A percentile compares a stretch with the other conserved stretches of the same genome.
phyloP scores from a whole-genome alignment of 2,797 vertebrate genomes.

The Danio choprae region DNA sequence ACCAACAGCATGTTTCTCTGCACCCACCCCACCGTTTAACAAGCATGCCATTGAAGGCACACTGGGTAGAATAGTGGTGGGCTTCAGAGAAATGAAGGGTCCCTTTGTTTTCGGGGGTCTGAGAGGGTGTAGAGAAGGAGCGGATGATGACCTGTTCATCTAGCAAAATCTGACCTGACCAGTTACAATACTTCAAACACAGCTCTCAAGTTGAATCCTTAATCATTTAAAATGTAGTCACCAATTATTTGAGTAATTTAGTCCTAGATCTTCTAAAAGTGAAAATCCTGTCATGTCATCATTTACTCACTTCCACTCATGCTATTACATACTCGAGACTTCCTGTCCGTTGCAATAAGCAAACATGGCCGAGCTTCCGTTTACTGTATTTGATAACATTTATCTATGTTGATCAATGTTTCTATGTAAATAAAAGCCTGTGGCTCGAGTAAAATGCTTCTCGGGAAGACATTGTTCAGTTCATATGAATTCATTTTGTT shows the following conservation, averaged over 20 bases:
- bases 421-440: neutral
- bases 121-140: slow-evolving; percentile 27
- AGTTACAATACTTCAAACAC: neutral
- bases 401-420: neutral
- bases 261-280: too few species aligned
- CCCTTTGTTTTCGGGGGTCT: slow-evolving; percentile 60
- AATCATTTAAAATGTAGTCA: too few species aligned
- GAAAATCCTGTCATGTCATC: neutral
- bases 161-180: neutral
- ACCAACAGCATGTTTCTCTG: neutral
- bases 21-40: slow-evolving; percentile 44
- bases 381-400: neutral
- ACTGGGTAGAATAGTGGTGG: slow-evolving; percentile 61
- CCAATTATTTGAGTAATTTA: too few species aligned
- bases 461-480: too few species aligned
- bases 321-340: neutral
- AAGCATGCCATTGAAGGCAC: slow-evolving; percentile 64
- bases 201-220: too few species aligned
- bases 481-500: neutral
- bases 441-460: too few species aligned
- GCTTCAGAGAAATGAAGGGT: slow-evolving; percentile 53
- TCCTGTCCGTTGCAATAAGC: neutral
- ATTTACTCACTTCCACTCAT: neutral
- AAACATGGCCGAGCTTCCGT: neutral
- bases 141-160: slow-evolving; percentile 6